Conservation (phyloP, 2,113 vertebrate genomes). For the Isurus oxyrinchus region DNA sequence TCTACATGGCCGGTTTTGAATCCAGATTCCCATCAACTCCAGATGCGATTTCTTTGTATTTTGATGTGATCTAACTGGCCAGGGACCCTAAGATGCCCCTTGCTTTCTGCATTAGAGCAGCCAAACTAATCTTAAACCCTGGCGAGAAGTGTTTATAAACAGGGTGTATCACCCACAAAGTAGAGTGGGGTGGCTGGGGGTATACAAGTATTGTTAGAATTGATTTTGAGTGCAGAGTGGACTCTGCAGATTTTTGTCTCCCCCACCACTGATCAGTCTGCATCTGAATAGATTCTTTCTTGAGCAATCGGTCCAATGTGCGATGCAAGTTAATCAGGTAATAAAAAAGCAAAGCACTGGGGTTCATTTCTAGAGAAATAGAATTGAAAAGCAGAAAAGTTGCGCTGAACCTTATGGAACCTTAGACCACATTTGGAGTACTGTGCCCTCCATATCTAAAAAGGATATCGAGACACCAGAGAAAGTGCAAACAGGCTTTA, state of each 20-base stretch:
- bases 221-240: background rate
- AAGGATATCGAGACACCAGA: too few relatives aligned
- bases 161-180: background rate
- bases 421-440: too few relatives aligned
- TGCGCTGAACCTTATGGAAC: background rate
- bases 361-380: background rate
- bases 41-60: background rate
- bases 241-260: background rate
- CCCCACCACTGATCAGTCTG: background rate
- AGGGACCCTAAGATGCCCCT: background rate
- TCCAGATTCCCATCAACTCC: background rate
- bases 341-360: background rate
- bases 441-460: too few relatives aligned
- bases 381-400: background rate
- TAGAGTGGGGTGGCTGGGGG: background rate
- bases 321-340: background rate
- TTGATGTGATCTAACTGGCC: background rate
- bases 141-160: background rate
- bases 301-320: background rate
- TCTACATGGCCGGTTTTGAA: background rate
- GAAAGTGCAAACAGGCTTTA: too few relatives aligned
- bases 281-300: too few relatives aligned
- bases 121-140: background rate
- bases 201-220: background rate
- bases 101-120: background rate